Percentiles rank a stretch among this genome's conserved stretches.
These are phyloP conservation scores for Chloroceryle inda DNA, from an alignment of 2,797 vertebrate species.

Conservation along the genomic window DNA sequence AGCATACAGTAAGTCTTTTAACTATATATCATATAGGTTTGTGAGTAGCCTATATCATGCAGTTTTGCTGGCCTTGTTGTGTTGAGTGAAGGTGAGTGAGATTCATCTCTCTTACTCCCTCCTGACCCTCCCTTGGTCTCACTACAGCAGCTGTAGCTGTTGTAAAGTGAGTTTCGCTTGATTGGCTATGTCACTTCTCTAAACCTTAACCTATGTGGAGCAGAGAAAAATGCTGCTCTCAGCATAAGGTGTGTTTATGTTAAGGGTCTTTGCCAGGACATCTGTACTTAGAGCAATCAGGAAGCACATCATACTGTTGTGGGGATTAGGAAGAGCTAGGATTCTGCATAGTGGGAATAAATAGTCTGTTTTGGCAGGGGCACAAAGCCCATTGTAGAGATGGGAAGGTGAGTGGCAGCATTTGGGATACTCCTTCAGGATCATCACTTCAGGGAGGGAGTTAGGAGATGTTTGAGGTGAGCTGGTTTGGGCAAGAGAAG, in stretches of 20 bases:
- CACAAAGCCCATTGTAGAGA: neutral
- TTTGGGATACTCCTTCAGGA: neutral
- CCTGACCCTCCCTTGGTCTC: rapidly evolving
- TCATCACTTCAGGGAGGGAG: neutral
- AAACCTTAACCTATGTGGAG: neutral
- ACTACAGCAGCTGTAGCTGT: neutral
- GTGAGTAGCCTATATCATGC: neutral
- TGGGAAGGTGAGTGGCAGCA: neutral
- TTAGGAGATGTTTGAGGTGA: neutral
- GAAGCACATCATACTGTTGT: neutral
- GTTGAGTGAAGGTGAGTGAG: neutral
- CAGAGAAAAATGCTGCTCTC: neutral
- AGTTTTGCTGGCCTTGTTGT: neutral
- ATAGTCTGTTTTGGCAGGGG: neutral
- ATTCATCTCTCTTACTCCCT: neutral
- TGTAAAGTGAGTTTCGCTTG: neutral
- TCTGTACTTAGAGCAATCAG: neutral
- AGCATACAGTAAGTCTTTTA: neutral
- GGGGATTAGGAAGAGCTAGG: neutral
- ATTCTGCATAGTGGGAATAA: neutral
- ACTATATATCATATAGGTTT: neutral
- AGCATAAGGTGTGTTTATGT: neutral
- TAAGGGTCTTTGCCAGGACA: neutral
- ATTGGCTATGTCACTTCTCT: neutral
- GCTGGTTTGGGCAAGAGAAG: neutral